phyloP scores from a whole-genome alignment of 1,140 invertebrate species.

The Monomorium pharaonis region DNA sequence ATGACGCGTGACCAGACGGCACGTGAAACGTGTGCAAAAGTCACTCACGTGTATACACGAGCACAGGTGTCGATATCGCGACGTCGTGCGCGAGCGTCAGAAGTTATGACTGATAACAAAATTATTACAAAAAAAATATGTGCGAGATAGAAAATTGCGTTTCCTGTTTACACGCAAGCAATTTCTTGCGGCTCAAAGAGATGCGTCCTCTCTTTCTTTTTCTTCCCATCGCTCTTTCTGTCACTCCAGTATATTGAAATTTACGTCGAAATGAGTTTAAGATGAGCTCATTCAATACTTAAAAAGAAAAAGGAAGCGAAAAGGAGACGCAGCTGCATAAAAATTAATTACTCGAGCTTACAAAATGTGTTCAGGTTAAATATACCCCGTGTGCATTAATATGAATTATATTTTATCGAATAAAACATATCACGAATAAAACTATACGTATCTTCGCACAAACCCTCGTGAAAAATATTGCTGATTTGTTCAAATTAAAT shows the following conservation, averaged over 20 bases:
- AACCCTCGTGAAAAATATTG: background rate
- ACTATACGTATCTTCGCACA: background rate
- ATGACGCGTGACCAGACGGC: slow-evolving; percentile 43
- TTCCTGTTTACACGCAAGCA: background rate
- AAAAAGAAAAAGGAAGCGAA: background rate
- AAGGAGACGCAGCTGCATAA: slow-evolving; percentile 5
- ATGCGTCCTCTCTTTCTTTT: background rate
- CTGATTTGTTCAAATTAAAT: background rate
- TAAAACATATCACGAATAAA: background rate
- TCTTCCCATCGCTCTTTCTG: slow-evolving; percentile 3
- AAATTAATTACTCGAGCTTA: background rate
- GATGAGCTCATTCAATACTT: background rate
- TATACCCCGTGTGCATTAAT: background rate
- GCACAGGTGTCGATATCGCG: slow-evolving; percentile 31
- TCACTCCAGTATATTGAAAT: background rate
- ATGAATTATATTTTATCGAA: background rate
- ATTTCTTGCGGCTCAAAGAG: slow-evolving; percentile 12
- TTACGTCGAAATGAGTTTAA: background rate
- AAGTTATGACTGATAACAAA: slow-evolving; percentile 52
- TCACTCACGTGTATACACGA: background rate
- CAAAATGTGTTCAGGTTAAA: background rate
- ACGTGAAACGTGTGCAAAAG: slow-evolving; percentile 33
- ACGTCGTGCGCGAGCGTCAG: background rate
- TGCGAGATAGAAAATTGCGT: background rate
- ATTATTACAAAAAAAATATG: background rate